phyloP scores from a whole-genome alignment of 1,140 invertebrate species.

The Diuraphis noxia region DNA sequence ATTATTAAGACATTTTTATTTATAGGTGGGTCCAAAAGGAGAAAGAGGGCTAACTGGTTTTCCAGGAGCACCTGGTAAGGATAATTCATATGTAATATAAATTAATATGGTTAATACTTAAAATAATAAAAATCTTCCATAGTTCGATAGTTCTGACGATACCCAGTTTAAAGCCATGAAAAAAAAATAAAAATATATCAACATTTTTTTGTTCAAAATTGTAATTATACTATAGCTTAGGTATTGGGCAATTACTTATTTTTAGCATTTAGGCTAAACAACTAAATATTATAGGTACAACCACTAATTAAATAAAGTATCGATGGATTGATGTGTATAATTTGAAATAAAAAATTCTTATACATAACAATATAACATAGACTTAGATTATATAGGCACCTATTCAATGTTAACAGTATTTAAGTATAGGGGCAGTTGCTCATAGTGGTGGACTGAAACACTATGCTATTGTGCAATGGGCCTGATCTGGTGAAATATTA shows the following conservation, averaged over 20 bases:
- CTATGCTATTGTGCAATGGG: too few relatives aligned
- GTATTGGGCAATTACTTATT: neutral
- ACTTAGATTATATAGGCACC: too few relatives aligned
- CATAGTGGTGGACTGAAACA: too few relatives aligned
- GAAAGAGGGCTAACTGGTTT: constrained; percentile 32
- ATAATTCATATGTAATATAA: neutral
- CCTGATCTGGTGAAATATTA: too few relatives aligned
- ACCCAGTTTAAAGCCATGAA: too few relatives aligned
- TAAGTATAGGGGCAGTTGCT: too few relatives aligned
- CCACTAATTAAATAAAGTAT: neutral
- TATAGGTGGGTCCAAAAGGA: constrained; percentile 50
- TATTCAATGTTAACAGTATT: too few relatives aligned
- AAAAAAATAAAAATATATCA: neutral
- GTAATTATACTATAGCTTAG: neutral
- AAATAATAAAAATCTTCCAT: neutral
- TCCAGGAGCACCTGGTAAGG: constrained; percentile 28
- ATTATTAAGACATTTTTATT: constrained; percentile 31
- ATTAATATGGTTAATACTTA: neutral
- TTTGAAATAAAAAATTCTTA: neutral
- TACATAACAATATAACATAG: neutral
- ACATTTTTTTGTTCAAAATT: neutral
- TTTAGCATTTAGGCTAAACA: neutral
- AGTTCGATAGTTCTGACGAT: too few relatives aligned
- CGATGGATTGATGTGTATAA: neutral
- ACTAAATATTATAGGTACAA: neutral